Percentiles rank a stretch among this genome's conserved stretches.
Evolutionary conservation across 2,797 vertebrate species (phyloP).

Genomic region (Emydoidea blandingii): DNA sequence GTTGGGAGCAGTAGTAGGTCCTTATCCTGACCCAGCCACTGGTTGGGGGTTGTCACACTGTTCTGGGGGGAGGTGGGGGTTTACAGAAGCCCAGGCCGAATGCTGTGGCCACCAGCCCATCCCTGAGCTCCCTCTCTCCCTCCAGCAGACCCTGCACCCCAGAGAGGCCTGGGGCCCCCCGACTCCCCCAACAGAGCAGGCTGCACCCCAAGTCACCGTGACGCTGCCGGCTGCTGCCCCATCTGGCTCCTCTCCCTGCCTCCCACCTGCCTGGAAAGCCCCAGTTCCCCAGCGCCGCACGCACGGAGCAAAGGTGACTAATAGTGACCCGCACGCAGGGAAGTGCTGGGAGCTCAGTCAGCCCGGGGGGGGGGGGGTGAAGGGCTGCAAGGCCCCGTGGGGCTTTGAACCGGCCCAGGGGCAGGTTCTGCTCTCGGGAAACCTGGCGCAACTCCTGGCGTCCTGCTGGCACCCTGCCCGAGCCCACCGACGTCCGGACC

Average conservation of each 20-base stretch:
- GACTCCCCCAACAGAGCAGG: background rate
- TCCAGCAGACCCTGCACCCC: background rate
- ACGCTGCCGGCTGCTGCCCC: slow-evolving; percentile 56
- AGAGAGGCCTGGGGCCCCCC: background rate
- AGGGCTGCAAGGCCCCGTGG: background rate
- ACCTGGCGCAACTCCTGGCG: background rate
- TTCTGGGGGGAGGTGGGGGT: no score
- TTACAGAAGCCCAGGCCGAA: no score
- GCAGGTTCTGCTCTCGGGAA: background rate
- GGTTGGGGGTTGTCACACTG: no score
- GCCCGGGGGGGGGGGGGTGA: background rate
- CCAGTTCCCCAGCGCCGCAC: background rate
- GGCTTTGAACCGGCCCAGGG: background rate
- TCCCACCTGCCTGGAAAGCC: slow-evolving; percentile 11
- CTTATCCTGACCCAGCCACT: background rate
- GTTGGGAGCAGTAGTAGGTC: background rate
- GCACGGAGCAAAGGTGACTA: background rate
- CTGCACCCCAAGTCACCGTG: background rate
- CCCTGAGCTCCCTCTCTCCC: background rate
- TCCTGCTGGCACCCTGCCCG: background rate
- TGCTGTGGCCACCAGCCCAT: background rate
- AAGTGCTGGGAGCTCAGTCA: background rate
- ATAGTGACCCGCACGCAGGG: background rate
- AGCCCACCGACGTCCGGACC: background rate
- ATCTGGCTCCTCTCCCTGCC: background rate